Evolutionary conservation across 2,113 vertebrate species (phyloP).

Genomic region (Ctenomys sociabilis): DNA sequence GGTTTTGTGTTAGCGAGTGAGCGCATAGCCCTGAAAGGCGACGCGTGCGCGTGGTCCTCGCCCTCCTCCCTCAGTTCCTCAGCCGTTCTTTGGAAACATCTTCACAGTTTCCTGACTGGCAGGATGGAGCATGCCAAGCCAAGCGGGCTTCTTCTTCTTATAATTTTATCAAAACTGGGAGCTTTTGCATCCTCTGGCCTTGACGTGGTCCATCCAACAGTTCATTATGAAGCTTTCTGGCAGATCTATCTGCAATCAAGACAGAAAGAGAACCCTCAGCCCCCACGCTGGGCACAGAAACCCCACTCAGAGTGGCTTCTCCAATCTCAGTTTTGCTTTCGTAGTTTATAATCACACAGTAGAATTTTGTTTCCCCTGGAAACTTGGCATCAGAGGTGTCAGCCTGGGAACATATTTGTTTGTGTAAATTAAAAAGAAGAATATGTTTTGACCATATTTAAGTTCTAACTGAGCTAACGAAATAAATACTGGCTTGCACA

Average conservation of each 20-base stretch:
- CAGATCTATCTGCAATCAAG: conserved; percentile 47
- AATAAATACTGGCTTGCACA: conserved; percentile 64
- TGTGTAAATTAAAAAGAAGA: conserved; percentile 76
- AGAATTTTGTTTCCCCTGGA: conserved; percentile 72
- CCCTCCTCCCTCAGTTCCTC: not conserved
- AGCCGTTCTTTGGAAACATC: conserved; percentile 7
- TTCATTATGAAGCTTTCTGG: conserved; percentile 26
- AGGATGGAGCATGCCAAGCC: not conserved
- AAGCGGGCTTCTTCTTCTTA: not conserved
- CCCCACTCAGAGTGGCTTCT: not conserved
- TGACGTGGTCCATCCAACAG: not conserved
- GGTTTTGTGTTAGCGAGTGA: not conserved
- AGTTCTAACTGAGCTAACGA: conserved; percentile 58
- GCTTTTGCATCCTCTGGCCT: conserved; percentile 18
- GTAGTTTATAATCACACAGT: conserved; percentile 58
- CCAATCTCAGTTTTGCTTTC: conserved; percentile 32
- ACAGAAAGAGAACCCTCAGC: not conserved
- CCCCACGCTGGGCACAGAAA: conserved; percentile 4
- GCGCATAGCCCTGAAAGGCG: not conserved
- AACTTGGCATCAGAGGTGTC: conserved; percentile 76
- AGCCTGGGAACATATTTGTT: conserved; percentile 81
- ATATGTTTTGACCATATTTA: conserved; percentile 80
- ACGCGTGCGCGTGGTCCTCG: not conserved
- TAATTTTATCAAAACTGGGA: not conserved
- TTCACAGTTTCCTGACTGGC: not conserved